Evolutionary conservation across 2,113 vertebrate genomes (phyloP).

Genomic region (Sylvietta virens): DNA sequence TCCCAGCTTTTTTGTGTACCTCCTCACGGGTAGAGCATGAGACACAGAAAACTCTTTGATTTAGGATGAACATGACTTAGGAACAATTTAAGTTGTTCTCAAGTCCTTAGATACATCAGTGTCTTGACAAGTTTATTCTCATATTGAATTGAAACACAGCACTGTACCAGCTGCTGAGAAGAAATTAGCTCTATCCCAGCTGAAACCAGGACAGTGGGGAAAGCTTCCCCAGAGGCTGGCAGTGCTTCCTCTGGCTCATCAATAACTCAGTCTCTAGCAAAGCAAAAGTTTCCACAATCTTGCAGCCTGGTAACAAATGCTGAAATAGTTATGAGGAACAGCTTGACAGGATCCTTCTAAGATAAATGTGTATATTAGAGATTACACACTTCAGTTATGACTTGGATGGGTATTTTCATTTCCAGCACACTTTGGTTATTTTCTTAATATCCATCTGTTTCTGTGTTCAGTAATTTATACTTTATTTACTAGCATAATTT

Average conservation of each 20-base stretch:
- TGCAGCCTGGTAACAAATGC: background rate
- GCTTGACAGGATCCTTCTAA: conserved; percentile 12
- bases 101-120: background rate
- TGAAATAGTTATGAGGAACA: conserved; percentile 18
- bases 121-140: background rate
- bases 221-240: background rate
- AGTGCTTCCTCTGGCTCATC: background rate
- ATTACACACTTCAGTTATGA: background rate
- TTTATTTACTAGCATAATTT: conserved; percentile 18
- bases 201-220: background rate
- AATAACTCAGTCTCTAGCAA: background rate
- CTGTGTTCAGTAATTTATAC: background rate
- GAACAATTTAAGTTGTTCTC: background rate
- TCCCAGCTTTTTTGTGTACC: background rate
- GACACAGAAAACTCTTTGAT: background rate
- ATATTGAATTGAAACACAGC: background rate
- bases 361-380: conserved; percentile 20
- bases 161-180: background rate
- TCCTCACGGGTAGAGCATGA: background rate
- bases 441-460: conserved; percentile 48
- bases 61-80: background rate
- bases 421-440: background rate
- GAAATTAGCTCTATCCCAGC: background rate
- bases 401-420: background rate
- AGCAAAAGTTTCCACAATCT: background rate